These are phyloP conservation scores for Ovis aries DNA, from an alignment of 2,113 vertebrate species.

Conservation along the genomic window DNA sequence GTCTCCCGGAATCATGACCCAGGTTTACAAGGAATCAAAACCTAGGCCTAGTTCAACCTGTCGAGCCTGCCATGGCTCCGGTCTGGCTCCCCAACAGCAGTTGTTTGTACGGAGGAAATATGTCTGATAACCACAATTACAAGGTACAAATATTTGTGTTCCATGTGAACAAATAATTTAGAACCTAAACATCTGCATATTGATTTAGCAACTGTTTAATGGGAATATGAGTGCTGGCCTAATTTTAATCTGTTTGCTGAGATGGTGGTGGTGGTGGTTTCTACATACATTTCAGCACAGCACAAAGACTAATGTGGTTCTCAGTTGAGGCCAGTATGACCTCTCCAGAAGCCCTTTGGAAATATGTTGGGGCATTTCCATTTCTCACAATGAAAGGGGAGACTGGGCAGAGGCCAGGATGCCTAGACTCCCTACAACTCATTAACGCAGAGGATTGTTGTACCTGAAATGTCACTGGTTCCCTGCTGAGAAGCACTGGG, in stretches of 20 bases:
- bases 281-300: not conserved
- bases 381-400: not conserved
- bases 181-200: not conserved
- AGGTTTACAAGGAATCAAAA: no score
- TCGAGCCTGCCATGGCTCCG: no score
- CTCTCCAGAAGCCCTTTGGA: not conserved
- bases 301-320: no score
- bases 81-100: no score
- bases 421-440: not conserved
- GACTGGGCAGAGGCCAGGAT: not conserved
- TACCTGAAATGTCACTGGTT: not conserved
- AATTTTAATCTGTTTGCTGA: not conserved
- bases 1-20: no score
- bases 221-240: no score
- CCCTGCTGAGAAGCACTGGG: not conserved
- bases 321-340: accelerated
- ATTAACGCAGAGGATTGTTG: accelerated
- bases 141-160: not conserved
- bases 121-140: not conserved
- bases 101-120: not conserved
- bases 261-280: not conserved
- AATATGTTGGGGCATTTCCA: not conserved
- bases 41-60: no score
- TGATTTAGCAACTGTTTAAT: not conserved
- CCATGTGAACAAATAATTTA: not conserved